A percentile compares a stretch with the other conserved stretches of the same genome.
phyloP scores from a whole-genome alignment of 2,797 vertebrate species.

The Eidolon dupreanum region DNA sequence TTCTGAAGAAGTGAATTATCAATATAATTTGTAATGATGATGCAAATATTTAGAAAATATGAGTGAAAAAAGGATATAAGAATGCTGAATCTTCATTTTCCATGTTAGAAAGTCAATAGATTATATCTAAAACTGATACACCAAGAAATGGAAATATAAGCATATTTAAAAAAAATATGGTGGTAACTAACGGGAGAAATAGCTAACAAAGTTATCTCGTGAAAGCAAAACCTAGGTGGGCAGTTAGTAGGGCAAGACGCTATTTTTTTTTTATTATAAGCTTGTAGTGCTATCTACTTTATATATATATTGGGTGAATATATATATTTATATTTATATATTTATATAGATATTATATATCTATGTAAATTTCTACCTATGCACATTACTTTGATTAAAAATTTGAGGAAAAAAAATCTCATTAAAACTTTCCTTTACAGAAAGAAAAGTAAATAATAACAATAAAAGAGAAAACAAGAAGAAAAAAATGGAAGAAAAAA shows the following conservation, averaged over 20 bases:
- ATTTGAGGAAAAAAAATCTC: background rate
- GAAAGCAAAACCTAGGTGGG: background rate
- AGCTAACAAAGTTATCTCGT: background rate
- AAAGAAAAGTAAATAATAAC: background rate
- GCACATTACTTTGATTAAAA: background rate
- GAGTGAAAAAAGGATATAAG: background rate
- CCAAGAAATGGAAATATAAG: background rate
- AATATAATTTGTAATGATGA: background rate
- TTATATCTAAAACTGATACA: background rate
- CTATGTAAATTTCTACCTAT: background rate
- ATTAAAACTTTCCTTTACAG: background rate
- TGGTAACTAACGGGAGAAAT: background rate
- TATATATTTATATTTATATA: background rate
- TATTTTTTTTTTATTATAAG: background rate
- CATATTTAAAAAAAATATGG: background rate
- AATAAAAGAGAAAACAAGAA: background rate
- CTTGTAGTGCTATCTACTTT: background rate
- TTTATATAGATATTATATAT: background rate
- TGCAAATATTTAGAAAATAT: background rate
- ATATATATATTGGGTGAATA: background rate
- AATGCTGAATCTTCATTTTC: background rate
- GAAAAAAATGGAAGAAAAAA: background rate
- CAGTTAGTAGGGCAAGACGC: background rate
- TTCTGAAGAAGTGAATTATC: background rate
- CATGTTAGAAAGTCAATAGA: background rate